These are phyloP conservation scores for Sandelia bainsii DNA, from an alignment of 2,797 vertebrate species.

Conservation along the genomic window DNA sequence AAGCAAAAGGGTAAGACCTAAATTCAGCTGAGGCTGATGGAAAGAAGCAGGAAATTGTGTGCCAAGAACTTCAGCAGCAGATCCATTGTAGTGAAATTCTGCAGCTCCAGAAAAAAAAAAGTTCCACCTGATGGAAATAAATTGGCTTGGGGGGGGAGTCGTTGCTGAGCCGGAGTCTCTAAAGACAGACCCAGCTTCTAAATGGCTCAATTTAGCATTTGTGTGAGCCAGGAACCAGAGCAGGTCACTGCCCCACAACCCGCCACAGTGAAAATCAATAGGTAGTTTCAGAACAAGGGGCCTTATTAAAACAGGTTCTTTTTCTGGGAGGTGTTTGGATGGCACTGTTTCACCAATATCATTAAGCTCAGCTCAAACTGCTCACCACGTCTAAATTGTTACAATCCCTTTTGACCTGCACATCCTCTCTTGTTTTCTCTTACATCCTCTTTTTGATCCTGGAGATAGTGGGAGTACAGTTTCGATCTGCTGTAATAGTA, in stretches of 20 bases:
- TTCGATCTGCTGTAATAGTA: constrained; percentile 50
- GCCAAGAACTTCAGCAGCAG: constrained; percentile 49
- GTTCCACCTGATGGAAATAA: constrained; percentile 81
- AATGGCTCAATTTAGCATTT: constrained; percentile 87
- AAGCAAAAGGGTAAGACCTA: constrained; percentile 44
- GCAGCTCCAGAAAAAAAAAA: constrained; percentile 70
- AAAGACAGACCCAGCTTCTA: constrained; percentile 78
- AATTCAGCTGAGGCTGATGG: constrained; percentile 40
- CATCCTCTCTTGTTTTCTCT: constrained; percentile 69
- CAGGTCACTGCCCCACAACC: constrained; percentile 77
- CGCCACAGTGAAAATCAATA: constrained; percentile 87
- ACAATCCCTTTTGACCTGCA: constrained; percentile 73
- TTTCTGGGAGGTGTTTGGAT: constrained; percentile 76
- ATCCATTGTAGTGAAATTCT: constrained; percentile 64
- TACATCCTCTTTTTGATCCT: constrained; percentile 59
- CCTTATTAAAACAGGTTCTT: constrained; percentile 83
- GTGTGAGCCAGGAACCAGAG: constrained; percentile 73
- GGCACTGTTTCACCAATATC: constrained; percentile 77
- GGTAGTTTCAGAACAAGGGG: constrained; percentile 84
- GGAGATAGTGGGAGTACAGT: constrained; percentile 63
- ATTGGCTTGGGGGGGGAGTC: constrained; percentile 73
- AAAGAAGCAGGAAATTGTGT: constrained; percentile 59
- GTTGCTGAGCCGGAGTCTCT: constrained; percentile 69
- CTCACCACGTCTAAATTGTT: constrained; percentile 72
- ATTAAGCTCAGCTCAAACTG: constrained; percentile 76